These are phyloP conservation scores for Phymatocera aterrima DNA, from an alignment of 2,888 invertebrate species.

Conservation along the genomic window DNA sequence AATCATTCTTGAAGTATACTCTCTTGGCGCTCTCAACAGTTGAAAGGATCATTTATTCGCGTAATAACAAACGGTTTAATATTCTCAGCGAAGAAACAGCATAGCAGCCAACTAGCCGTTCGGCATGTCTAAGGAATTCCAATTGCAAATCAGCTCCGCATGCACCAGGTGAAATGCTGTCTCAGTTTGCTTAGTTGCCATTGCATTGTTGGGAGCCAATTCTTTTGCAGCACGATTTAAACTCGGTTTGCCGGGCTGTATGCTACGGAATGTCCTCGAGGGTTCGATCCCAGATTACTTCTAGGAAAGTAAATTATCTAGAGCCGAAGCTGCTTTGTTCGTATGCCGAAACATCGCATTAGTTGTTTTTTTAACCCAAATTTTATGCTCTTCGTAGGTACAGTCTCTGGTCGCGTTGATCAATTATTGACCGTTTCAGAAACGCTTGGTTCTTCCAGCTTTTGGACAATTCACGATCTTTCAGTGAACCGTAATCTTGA, in stretches of 20 bases:
- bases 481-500: neutral
- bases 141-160: conserved; percentile 45
- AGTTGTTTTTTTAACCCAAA: conserved; percentile 2
- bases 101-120: neutral
- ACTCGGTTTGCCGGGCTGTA: conserved; percentile 15
- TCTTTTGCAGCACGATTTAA: conserved; percentile 5
- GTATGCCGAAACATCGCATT: neutral
- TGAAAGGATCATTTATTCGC: neutral
- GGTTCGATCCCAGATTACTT: conserved; percentile 3
- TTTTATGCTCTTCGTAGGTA: neutral
- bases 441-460: neutral
- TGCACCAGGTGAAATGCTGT: conserved; percentile 28
- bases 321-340: conserved; percentile 17
- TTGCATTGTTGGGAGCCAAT: neutral
- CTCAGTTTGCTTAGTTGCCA: neutral
- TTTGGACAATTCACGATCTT: conserved; percentile 6
- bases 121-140: conserved; percentile 47
- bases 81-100: neutral
- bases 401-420: neutral
- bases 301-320: conserved; percentile 31
- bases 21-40: neutral
- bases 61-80: conserved; percentile 16
- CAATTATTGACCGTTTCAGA: neutral
- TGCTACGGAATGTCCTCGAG: conserved; percentile 19
- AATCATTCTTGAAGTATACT: neutral